Conservation (phyloP, 2,797 vertebrate species). For the Jordanella pulchra region DNA sequence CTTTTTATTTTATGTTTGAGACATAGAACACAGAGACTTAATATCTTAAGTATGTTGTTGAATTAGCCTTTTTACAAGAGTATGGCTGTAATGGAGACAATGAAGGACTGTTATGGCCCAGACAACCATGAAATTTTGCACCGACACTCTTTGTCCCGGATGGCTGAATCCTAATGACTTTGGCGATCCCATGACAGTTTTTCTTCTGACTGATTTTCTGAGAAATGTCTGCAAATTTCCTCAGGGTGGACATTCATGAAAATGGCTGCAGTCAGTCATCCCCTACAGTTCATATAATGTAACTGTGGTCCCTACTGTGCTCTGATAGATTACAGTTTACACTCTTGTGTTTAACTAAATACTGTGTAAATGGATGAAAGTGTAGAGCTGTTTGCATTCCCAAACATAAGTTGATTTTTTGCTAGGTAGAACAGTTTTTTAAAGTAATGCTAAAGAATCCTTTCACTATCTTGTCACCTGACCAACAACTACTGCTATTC, state of each 20-base stretch:
- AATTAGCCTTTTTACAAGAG: constrained; percentile 12
- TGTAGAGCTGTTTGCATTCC: neutral
- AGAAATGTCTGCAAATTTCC: constrained; percentile 1
- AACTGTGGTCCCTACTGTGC: neutral
- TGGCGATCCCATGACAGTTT: constrained; percentile 5
- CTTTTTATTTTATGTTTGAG: constrained; percentile 55
- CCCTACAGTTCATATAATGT: neutral
- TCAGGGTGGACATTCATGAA: constrained; percentile 4
- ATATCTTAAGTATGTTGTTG: constrained; percentile 21
- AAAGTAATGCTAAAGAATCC: neutral
- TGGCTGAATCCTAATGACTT: constrained; percentile 15
- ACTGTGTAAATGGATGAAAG: neutral
- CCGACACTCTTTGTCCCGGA: constrained; percentile 10
- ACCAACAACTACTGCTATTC: neutral
- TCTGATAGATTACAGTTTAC: neutral
- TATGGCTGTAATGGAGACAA: constrained; percentile 9
- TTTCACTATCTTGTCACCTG: neutral
- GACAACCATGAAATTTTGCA: constrained; percentile 14
- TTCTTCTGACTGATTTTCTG: constrained; percentile 7
- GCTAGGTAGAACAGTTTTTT: neutral
- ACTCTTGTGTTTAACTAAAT: neutral
- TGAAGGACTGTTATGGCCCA: neutral
- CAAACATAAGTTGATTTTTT: neutral
- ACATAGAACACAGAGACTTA: constrained; percentile 31
- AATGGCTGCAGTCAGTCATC: constrained; percentile 5